A percentile compares a stretch with the other conserved stretches of the same genome.
Conservation (phyloP, 2,888 invertebrate genomes). For the Parnassius apollo region DNA sequence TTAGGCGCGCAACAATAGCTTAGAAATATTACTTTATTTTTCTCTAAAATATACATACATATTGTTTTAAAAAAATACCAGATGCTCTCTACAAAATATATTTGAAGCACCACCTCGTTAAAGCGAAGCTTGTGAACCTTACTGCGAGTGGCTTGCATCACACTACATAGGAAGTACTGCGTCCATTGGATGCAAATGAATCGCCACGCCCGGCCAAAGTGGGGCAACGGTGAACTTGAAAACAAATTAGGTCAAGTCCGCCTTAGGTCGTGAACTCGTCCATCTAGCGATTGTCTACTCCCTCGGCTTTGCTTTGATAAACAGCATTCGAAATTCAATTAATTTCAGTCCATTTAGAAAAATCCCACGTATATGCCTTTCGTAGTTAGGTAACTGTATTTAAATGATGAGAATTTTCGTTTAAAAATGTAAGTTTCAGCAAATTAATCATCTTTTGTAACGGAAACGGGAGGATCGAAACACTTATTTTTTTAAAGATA, state of each 20-base stretch:
- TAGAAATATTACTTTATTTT: too few relatives aligned
- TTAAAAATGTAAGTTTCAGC: too few relatives aligned
- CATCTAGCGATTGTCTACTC: constrained; percentile 39
- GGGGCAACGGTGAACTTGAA: constrained; percentile 51
- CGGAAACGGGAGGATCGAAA: too few relatives aligned
- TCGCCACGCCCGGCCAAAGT: constrained; percentile 45
- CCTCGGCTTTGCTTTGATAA: constrained; percentile 34
- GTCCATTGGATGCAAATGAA: constrained; percentile 56
- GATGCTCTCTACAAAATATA: too few relatives aligned
- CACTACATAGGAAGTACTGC: constrained; percentile 17
- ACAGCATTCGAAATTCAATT: constrained; percentile 21
- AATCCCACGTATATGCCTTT: not conserved
- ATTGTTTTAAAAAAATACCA: too few relatives aligned
- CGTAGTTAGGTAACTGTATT: too few relatives aligned
- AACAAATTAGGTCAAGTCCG: constrained; percentile 56
- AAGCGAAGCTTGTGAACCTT: constrained; percentile 22
- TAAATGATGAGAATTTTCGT: too few relatives aligned
- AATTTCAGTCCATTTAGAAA: constrained; percentile 2
- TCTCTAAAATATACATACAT: too few relatives aligned
- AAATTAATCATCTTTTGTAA: too few relatives aligned
- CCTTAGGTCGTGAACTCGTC: constrained; percentile 56
- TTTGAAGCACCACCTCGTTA: constrained; percentile 1
- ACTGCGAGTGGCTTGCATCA: constrained; percentile 5
- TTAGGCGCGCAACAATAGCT: too few relatives aligned
- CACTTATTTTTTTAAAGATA: too few relatives aligned